Conservation (phyloP, 2,797 vertebrate species). For the Sciurus vulgaris region DNA sequence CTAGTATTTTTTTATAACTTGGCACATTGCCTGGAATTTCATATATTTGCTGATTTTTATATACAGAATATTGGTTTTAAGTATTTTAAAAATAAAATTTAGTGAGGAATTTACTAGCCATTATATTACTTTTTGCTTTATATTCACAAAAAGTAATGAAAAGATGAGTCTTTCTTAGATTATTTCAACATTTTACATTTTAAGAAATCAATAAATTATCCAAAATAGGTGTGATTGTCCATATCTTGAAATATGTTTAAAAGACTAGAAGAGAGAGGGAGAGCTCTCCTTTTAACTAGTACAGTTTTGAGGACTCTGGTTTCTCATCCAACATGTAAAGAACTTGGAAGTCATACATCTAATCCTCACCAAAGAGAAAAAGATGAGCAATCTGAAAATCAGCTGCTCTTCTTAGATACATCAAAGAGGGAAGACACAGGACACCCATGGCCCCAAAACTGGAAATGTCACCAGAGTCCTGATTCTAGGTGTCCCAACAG, state of each 20-base stretch:
- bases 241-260: slow-evolving; percentile 15
- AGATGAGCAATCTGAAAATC: not conserved
- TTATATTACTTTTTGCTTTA: not conserved
- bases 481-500: no score
- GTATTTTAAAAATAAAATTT: not conserved
- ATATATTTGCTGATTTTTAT: not conserved
- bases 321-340: no score
- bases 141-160: not conserved
- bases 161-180: slow-evolving; percentile 57
- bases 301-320: no score
- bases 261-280: not conserved
- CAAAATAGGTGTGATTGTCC: not conserved
- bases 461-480: no score
- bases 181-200: not conserved
- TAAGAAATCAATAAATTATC: slow-evolving; percentile 45
- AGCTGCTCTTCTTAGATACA: not conserved
- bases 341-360: no score
- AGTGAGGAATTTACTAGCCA: slow-evolving; percentile 11
- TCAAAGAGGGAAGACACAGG: not conserved
- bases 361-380: not conserved
- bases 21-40: not conserved
- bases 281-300: no score
- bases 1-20: not conserved
- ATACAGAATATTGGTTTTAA: not conserved
- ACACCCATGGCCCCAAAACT: not conserved